These are phyloP conservation scores for Rhegmatorhina hoffmannsi DNA, from an alignment of 2,113 vertebrate species.

Conservation along the genomic window DNA sequence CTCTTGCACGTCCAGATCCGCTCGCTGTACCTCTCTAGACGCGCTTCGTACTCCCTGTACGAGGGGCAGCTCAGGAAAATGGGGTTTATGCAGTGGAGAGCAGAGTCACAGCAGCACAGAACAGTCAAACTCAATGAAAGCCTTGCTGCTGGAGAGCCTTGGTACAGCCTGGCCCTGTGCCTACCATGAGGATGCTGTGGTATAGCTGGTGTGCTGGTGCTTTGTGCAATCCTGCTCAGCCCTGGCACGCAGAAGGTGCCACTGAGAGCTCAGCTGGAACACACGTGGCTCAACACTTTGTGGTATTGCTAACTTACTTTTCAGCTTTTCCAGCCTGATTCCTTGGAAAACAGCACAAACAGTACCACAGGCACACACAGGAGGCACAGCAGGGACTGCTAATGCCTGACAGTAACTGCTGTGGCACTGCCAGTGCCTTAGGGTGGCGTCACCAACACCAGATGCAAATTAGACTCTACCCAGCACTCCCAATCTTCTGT, in stretches of 20 bases:
- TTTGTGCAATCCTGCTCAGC: not conserved
- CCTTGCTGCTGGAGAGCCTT: fast-evolving
- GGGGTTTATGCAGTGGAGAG: not conserved
- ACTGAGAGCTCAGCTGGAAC: not conserved
- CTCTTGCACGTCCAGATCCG: slow-evolving; percentile 98
- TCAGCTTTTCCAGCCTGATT: not conserved
- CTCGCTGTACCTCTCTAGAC: slow-evolving; percentile 87
- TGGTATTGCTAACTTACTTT: not conserved
- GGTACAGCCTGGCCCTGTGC: not conserved
- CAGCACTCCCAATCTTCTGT: not conserved
- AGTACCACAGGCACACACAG: fast-evolving
- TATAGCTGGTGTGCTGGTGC: not conserved
- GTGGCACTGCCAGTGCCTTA: not conserved
- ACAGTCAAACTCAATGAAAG: not conserved
- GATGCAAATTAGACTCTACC: not conserved
- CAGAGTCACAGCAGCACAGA: not conserved
- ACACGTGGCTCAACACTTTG: fast-evolving
- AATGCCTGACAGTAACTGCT: not conserved
- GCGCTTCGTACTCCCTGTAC: slow-evolving; percentile 92
- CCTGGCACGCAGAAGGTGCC: not conserved
- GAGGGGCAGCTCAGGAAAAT: slow-evolving; percentile 82
- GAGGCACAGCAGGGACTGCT: fast-evolving
- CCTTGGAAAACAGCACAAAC: not conserved
- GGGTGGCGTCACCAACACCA: not conserved
- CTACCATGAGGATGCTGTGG: fast-evolving